These are phyloP conservation scores for Palythoa caribaeorum DNA, from an alignment of 92 coral and sea anemone genomes.

Conservation along the genomic window DNA sequence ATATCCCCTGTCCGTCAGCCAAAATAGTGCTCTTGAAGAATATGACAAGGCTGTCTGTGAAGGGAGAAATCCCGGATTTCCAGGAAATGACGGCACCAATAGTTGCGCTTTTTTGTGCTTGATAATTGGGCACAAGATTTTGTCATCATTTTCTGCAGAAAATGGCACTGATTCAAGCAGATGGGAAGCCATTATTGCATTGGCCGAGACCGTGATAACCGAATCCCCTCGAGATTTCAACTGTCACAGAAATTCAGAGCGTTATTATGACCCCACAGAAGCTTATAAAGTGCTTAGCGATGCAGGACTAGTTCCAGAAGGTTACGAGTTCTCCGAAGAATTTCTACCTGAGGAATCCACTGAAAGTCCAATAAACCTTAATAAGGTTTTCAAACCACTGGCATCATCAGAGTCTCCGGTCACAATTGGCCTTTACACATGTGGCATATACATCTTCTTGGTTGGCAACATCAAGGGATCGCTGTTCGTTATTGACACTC, in stretches of 20 bases:
- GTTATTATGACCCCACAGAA: not conserved
- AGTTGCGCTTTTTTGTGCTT: conserved; percentile 37
- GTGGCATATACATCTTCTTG: not conserved
- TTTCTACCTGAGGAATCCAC: not conserved
- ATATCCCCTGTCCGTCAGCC: conserved; percentile 32
- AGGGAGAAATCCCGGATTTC: conserved; percentile 33
- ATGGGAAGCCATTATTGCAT: not conserved
- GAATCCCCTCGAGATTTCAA: conserved; percentile 13
- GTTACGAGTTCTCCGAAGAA: conserved; percentile 6
- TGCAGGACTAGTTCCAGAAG: conserved; percentile 6
- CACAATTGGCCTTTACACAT: not conserved
- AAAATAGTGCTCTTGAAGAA: conserved; percentile 32
- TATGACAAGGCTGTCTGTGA: conserved; percentile 29
- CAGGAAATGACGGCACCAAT: conserved; percentile 41
- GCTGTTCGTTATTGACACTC: conserved; percentile 25
- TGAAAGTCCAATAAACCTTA: not conserved
- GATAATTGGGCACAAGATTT: conserved; percentile 19
- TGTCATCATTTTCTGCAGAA: not conserved
- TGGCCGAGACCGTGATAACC: conserved; percentile 32
- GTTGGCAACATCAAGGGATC: not conserved
- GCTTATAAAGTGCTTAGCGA: conserved; percentile 4
- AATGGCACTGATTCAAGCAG: conserved; percentile 16
- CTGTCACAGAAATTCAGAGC: not conserved
- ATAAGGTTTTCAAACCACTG: not conserved
- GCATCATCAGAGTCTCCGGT: not conserved